Evolutionary conservation across 92 coral and sea anemone genomes (phyloP).

Genomic region (Metridium senile): DNA sequence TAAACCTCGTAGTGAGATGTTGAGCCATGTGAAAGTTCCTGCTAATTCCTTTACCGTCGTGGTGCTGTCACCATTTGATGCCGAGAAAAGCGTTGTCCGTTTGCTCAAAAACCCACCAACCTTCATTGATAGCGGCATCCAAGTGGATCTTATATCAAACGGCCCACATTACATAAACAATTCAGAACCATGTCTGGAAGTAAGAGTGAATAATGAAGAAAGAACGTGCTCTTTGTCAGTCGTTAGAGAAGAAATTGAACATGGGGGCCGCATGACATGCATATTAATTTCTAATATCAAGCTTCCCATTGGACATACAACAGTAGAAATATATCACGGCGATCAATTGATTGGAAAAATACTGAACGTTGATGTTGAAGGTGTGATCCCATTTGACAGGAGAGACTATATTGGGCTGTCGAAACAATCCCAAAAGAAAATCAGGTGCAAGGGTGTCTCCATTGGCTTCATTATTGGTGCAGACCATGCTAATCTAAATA

Average conservation of each 20-base stretch:
- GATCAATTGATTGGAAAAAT: not conserved
- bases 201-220: not conserved
- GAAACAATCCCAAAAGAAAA: not conserved
- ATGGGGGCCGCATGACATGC: not conserved
- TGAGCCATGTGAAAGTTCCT: not conserved
- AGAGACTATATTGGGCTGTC: not conserved
- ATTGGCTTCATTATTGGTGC: slow-evolving; percentile 15
- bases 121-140: not conserved
- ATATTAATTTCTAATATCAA: not conserved
- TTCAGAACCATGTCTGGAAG: not conserved
- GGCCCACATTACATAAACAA: not conserved
- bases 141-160: not conserved
- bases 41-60: not conserved
- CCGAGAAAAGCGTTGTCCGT: not conserved
- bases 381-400: not conserved
- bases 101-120: not conserved
- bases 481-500: slow-evolving; percentile 22
- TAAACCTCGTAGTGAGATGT: not conserved
- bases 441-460: slow-evolving; percentile 9
- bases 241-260: not conserved
- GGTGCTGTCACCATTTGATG: not conserved
- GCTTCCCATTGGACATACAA: not conserved
- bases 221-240: not conserved
- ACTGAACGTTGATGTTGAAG: not conserved
- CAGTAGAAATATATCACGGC: not conserved